Evolutionary conservation across 2,888 invertebrate species (phyloP).

Genomic region (Celastrina argiolus): DNA sequence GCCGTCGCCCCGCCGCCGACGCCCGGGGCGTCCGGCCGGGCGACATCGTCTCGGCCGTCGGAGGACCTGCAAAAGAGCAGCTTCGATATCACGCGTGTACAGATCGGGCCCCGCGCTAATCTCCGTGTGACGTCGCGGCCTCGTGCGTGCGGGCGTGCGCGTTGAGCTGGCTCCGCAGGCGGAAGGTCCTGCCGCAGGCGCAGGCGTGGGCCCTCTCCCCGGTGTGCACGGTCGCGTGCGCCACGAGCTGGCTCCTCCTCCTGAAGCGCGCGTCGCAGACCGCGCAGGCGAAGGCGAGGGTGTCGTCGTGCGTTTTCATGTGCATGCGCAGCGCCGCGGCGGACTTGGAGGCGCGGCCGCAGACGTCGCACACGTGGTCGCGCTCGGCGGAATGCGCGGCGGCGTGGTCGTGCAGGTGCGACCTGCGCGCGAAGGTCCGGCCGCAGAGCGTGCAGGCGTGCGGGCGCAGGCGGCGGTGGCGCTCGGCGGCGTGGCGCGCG

Average conservation of each 20-base stretch:
- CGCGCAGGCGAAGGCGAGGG: constrained; percentile 57
- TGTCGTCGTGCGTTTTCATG: constrained; percentile 53
- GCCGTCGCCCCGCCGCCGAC: neutral
- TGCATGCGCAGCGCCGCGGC: constrained; percentile 73
- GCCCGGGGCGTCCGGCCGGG: too few species aligned
- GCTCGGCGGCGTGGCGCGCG: constrained; percentile 67
- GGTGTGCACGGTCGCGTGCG: constrained; percentile 76
- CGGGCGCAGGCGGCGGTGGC: constrained; percentile 67
- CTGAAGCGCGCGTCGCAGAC: constrained; percentile 76
- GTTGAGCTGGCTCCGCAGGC: constrained; percentile 54
- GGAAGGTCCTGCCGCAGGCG: constrained; percentile 71
- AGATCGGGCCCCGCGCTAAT: neutral
- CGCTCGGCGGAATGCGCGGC: constrained; percentile 62
- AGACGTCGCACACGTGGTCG: constrained; percentile 73
- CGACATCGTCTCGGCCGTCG: neutral
- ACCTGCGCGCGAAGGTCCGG: constrained; percentile 65
- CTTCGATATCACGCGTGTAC: neutral
- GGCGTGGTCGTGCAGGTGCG: constrained; percentile 70
- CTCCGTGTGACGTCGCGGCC: neutral
- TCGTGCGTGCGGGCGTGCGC: constrained; percentile 41
- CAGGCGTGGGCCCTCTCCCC: constrained; percentile 76
- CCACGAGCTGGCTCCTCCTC: constrained; percentile 69
- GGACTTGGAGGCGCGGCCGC: constrained; percentile 74
- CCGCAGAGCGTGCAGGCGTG: constrained; percentile 67
- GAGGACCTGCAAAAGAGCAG: constrained; percentile 48